phyloP scores from a whole-genome alignment of 2,888 invertebrate genomes.

The Elaeidobius kamerunicus region DNA sequence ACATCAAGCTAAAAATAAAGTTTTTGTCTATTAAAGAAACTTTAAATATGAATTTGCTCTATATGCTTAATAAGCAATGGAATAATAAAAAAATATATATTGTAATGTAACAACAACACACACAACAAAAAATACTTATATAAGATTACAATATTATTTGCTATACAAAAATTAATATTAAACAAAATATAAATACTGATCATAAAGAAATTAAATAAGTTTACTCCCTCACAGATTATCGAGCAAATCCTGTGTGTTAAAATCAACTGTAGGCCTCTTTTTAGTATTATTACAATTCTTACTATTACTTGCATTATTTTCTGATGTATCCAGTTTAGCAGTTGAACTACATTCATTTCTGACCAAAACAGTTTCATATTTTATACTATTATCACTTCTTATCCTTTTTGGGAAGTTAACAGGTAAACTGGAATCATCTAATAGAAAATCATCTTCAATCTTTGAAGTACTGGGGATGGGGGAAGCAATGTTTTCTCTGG shows the following conservation, averaged over 20 bases:
- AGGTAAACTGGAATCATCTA: constrained; percentile 30
- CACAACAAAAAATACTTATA: too few species aligned
- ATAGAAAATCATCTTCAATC: constrained; percentile 30
- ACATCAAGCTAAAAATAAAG: too few species aligned
- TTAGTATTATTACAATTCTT: constrained; percentile 15
- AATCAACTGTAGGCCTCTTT: constrained; percentile 31
- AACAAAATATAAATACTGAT: too few species aligned
- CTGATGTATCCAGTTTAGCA: neutral
- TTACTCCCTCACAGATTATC: constrained; percentile 34
- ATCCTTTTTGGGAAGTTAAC: constrained; percentile 8
- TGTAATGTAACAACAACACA: too few species aligned
- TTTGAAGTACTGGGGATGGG: constrained; percentile 32
- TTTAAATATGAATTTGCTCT: too few species aligned
- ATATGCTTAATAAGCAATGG: too few species aligned
- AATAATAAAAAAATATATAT: too few species aligned
- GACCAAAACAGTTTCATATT: neutral
- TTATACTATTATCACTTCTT: constrained; percentile 1
- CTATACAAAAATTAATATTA: too few species aligned
- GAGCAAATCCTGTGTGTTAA: constrained; percentile 42
- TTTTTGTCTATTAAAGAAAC: too few species aligned
- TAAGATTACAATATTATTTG: too few species aligned
- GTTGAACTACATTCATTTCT: neutral
- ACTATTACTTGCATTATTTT: constrained; percentile 5
- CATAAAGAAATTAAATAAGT: too few species aligned
- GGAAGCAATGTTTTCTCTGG: neutral